Conservation (phyloP, 2,797 vertebrate species). For the Schizopygopsis pylzovi region DNA sequence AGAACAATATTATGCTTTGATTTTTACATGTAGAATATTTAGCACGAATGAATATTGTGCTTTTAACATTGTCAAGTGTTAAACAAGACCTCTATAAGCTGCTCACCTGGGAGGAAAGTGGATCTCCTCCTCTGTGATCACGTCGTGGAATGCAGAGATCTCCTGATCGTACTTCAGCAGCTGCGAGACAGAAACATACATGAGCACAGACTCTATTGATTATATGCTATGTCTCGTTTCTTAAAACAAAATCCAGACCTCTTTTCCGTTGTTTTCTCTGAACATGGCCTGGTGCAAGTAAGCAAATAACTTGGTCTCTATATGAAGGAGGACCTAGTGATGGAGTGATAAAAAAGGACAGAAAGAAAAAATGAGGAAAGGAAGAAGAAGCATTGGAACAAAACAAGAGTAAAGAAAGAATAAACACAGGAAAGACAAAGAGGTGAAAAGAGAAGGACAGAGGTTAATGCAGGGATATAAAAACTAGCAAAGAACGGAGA, state of each 20-base stretch:
- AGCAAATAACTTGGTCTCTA: slow-evolving; percentile 81
- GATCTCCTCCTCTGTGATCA: slow-evolving; percentile 80
- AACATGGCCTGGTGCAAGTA: slow-evolving; percentile 80
- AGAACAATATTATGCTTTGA: background rate
- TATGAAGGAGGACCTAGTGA: slow-evolving; percentile 79
- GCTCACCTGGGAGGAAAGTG: slow-evolving; percentile 82
- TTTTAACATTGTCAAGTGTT: background rate
- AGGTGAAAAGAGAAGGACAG: slow-evolving; percentile 29
- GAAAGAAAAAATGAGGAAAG: background rate
- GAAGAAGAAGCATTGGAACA: background rate
- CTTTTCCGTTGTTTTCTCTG: slow-evolving; percentile 79
- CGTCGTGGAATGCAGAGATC: slow-evolving; percentile 73
- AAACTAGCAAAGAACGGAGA: slow-evolving; percentile 46
- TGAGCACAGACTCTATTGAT: background rate
- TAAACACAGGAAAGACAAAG: slow-evolving; percentile 11
- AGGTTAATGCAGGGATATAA: slow-evolving; percentile 51
- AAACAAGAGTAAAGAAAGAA: slow-evolving; percentile 1
- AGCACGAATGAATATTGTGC: background rate
- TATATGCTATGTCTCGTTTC: background rate
- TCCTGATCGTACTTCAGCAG: slow-evolving; percentile 85
- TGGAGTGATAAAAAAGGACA: background rate
- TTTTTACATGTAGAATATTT: background rate
- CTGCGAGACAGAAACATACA: slow-evolving; percentile 63
- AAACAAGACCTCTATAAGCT: background rate
- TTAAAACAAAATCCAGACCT: slow-evolving; percentile 66